These are phyloP conservation scores for Ctena decussata DNA, from an alignment of 2,888 invertebrate species.

Conservation along the genomic window DNA sequence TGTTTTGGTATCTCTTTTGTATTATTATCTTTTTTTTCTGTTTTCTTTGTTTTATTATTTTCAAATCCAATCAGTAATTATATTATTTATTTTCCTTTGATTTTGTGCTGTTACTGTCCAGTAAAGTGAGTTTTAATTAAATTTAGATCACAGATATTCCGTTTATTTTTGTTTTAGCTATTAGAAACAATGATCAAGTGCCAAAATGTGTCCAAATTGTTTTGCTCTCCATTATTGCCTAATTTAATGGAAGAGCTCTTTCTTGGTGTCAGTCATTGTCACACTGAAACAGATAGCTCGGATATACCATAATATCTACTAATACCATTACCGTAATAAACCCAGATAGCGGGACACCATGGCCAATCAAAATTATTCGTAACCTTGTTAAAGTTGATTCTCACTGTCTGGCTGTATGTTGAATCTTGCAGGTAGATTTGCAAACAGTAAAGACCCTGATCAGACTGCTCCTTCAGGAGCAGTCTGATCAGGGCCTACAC, in stretches of 20 bases:
- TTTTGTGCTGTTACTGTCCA: too few relatives aligned
- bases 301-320: too few relatives aligned
- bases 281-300: too few relatives aligned
- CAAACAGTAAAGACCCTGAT: background rate
- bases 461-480: background rate
- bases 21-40: background rate
- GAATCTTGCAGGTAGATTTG: too few relatives aligned
- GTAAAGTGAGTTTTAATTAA: too few relatives aligned
- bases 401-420: too few relatives aligned
- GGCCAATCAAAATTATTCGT: too few relatives aligned
- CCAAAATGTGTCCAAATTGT: background rate
- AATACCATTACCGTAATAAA: too few relatives aligned
- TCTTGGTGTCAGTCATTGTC: background rate
- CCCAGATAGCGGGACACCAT: too few relatives aligned
- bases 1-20: background rate
- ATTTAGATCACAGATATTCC: too few relatives aligned
- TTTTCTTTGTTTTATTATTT: background rate
- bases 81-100: background rate
- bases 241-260: background rate
- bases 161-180: background rate
- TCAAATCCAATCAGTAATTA: background rate
- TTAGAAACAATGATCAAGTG: constrained; percentile 5
- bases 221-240: constrained; percentile 6
- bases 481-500: background rate
- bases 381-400: too few relatives aligned